Evolutionary conservation across 2,888 invertebrate genomes (phyloP), one percentile per base, ranked within the genome.

Genomic region (Spisula solida): DNA sequence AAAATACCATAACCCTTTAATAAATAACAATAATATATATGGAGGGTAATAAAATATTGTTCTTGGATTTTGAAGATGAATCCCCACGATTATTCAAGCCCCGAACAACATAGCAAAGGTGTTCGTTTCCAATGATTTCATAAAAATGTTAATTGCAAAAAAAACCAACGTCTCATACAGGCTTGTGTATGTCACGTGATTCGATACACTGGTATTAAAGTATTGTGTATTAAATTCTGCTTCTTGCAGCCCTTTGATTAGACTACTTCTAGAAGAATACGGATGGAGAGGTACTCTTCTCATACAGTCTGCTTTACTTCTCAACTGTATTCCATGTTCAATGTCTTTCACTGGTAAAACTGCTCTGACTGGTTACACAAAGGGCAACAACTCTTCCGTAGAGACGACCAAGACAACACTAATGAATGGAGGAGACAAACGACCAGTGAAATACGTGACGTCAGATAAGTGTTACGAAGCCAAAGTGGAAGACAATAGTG

Each of bases 241-340:
- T 79, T 47, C 10, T 66, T 78, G 6, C 78, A 84, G 84, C 12
- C 88, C 88, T 25, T 80, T 88, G 47, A 48, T 56, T 14, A 55
- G 51, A 78, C 20, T 41, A 20, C 81, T 85, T 18, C 31, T 85
- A n/a, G 85, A 82, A 14, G 29, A n/a, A 5, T 88, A 88, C 41
- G 56, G 41, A 20, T 88, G 88, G 88, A 81, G 81, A 51, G 88
- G 88, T 0, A 83, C 85, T 14, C 34, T 85, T 29, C 80, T 83
- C 41, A 82, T 88, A 29, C 70, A 81, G 8, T 51, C 88, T 16
- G 88, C 41, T 10, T 25, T 88, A 29, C 18, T 80, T 25, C 85
- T 88, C 0, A 88, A 88, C 34, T 51, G 85, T 8, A 80, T 88
- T 66, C 88, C 88, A 5, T 75, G 83, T 20, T 70, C 81, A 18